These are phyloP conservation scores for Brachionus calyciflorus DNA, from an alignment of 1,140 invertebrate genomes.

Conservation along the genomic window DNA sequence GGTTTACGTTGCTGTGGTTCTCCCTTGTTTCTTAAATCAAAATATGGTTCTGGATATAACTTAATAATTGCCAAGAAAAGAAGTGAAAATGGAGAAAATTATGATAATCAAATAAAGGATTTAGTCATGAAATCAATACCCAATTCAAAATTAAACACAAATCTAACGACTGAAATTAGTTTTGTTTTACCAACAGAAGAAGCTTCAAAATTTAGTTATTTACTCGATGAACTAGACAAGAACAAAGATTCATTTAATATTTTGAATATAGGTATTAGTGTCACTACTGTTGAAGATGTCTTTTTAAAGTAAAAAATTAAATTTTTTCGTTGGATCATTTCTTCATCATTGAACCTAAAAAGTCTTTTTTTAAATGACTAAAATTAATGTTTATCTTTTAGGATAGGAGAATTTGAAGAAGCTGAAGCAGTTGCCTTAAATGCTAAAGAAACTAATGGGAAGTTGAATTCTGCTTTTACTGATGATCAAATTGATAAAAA, in stretches of 20 bases:
- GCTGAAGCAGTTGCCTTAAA: not conserved
- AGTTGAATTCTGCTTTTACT: not conserved
- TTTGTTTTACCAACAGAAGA: slow-evolving; percentile 57
- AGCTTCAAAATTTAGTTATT: slow-evolving; percentile 54
- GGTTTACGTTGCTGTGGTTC: slow-evolving; percentile 67
- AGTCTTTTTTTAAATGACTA: not conserved
- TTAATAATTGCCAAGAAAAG: not conserved
- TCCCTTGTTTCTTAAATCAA: slow-evolving; percentile 64
- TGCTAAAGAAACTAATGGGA: not conserved
- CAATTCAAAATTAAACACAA: slow-evolving; percentile 53
- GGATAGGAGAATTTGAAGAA: slow-evolving; percentile 19
- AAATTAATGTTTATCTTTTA: not conserved
- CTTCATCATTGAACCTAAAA: too few relatives aligned
- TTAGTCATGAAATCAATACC: slow-evolving; percentile 51
- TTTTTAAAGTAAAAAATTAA: slow-evolving; percentile 54
- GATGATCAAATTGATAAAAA: not conserved
- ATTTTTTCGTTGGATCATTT: too few relatives aligned
- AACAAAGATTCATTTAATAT: slow-evolving; percentile 67
- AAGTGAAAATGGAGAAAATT: not conserved
- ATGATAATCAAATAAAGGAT: not conserved
- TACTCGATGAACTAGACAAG: slow-evolving; percentile 69
- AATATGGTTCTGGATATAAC: not conserved
- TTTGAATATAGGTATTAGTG: slow-evolving; percentile 79
- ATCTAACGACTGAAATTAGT: slow-evolving; percentile 55
- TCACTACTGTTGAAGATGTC: slow-evolving; percentile 88